phyloP scores from a whole-genome alignment of 2,113 vertebrate genomes.

The Thamnophis sirtalis region DNA sequence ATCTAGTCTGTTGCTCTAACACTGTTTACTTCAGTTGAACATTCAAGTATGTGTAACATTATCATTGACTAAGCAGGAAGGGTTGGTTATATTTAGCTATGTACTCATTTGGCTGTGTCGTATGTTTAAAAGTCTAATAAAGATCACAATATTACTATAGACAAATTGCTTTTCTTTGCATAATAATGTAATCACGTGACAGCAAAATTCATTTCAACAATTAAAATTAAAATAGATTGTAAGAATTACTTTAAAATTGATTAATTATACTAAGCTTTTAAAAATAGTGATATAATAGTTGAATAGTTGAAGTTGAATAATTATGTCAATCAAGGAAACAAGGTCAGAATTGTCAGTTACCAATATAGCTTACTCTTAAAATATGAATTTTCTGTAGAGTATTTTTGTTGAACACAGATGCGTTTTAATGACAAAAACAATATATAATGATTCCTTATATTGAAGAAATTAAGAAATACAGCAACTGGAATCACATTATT shows the following conservation, averaged over 20 bases:
- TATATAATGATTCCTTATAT: background rate
- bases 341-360: background rate
- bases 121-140: slow-evolving; percentile 21
- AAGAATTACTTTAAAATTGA: background rate
- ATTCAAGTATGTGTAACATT: slow-evolving; percentile 5
- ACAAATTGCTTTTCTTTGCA: background rate
- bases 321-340: background rate
- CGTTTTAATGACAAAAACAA: background rate
- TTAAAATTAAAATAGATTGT: background rate
- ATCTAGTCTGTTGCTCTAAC: background rate
- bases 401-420: background rate
- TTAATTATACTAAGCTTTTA: background rate
- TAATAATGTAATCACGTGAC: background rate
- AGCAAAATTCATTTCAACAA: background rate
- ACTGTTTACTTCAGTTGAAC: slow-evolving; percentile 22
- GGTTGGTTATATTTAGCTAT: slow-evolving; percentile 20
- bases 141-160: background rate
- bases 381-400: background rate
- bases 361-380: background rate
- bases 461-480: background rate
- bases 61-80: background rate
- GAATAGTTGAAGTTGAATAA: background rate
- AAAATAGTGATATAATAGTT: background rate
- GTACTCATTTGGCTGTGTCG: background rate
- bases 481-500: background rate